These are phyloP conservation scores for Hypotaenidia philippensis DNA, from an alignment of 2,797 vertebrate species.

Conservation along the genomic window DNA sequence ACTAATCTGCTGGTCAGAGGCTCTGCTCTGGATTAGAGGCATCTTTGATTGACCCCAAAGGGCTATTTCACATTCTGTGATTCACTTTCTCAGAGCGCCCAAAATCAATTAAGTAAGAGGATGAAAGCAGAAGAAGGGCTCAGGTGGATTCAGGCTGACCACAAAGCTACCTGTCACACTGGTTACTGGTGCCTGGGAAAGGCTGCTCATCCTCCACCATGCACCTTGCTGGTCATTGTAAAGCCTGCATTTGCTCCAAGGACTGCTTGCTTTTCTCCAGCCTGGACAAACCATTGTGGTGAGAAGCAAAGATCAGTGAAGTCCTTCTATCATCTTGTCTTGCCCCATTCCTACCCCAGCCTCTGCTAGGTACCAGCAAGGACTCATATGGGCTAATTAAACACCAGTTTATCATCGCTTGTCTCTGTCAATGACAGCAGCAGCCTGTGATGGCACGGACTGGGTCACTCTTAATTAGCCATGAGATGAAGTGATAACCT, in stretches of 20 bases:
- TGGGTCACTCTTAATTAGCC: background rate
- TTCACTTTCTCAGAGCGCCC: background rate
- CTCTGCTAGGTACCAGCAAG: background rate
- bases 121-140: background rate
- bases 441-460: background rate
- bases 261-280: background rate
- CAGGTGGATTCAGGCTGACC: background rate
- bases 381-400: background rate
- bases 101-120: background rate
- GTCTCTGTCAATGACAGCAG: background rate
- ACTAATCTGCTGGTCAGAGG: background rate
- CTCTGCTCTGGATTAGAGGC: background rate
- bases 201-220: background rate
- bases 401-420: background rate
- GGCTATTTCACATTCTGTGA: background rate
- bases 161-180: background rate
- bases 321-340: background rate
- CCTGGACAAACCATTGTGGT: background rate
- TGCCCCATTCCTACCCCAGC: background rate
- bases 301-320: background rate
- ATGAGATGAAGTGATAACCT: background rate
- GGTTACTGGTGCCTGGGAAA: background rate
- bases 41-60: background rate
- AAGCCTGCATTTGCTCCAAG: accelerated
- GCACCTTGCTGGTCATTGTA: background rate